These are phyloP conservation scores for Rousettus leschenaultii DNA, from an alignment of 2,113 vertebrate genomes.

Conservation along the genomic window DNA sequence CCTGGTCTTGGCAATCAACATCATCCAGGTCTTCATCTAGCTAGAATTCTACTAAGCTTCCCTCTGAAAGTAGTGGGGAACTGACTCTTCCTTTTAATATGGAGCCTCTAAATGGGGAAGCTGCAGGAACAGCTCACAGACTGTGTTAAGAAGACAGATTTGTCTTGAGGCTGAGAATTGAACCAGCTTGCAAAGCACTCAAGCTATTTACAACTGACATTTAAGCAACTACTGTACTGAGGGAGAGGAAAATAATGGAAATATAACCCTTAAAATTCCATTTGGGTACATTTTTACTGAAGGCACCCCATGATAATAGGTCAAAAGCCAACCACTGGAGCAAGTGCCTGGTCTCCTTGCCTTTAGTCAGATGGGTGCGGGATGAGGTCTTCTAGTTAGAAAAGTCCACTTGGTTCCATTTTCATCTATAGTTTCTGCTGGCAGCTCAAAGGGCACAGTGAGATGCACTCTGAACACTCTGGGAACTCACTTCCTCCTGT, in stretches of 20 bases:
- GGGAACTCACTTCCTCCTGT: neutral
- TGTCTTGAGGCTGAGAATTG: constrained; percentile 55
- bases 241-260: constrained; percentile 55
- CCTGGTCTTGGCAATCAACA: neutral
- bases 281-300: neutral
- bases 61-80: neutral
- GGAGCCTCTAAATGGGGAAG: constrained; percentile 58
- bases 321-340: neutral
- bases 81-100: constrained; percentile 40
- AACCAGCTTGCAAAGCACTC: constrained; percentile 66
- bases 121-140: constrained; percentile 44
- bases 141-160: constrained; percentile 50
- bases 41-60: neutral
- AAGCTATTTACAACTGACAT: constrained; percentile 73
- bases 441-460: neutral
- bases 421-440: neutral
- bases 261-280: constrained; percentile 32
- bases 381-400: neutral
- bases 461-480: neutral
- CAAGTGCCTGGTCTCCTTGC: neutral
- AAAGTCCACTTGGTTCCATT: constrained; percentile 36
- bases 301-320: neutral
- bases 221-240: constrained; percentile 64
- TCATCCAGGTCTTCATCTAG: neutral
- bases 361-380: neutral